These are phyloP conservation scores for Drosophila mimetica DNA, from an alignment of 2,888 invertebrate genomes.

Conservation along the genomic window DNA sequence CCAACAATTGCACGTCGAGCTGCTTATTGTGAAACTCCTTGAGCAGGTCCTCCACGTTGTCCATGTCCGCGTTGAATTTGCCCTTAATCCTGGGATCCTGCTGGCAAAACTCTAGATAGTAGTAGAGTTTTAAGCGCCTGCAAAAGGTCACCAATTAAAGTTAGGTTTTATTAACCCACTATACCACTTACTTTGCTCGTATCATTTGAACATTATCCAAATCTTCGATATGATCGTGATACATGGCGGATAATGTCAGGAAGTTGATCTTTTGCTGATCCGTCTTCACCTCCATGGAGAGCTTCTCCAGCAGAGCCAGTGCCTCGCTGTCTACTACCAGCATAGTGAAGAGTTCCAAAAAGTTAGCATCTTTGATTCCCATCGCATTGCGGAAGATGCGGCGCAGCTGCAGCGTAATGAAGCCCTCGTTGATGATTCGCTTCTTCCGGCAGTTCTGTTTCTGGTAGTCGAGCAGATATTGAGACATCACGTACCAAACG, in stretches of 20 bases:
- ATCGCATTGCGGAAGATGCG: slow-evolving; percentile 81
- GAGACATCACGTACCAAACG: slow-evolving; percentile 81
- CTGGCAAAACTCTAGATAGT: slow-evolving; percentile 83
- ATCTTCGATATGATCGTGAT: slow-evolving; percentile 78
- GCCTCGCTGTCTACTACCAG: slow-evolving; percentile 77
- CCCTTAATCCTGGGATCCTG: slow-evolving; percentile 81
- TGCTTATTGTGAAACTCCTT: slow-evolving; percentile 82
- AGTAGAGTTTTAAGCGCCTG: slow-evolving; percentile 83
- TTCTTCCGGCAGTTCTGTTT: slow-evolving; percentile 56
- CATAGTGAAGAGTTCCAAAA: slow-evolving; percentile 82
- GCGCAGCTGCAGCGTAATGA: slow-evolving; percentile 77
- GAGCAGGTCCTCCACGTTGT: slow-evolving; percentile 81
- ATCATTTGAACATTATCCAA: slow-evolving; percentile 68
- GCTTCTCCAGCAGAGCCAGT: slow-evolving; percentile 66
- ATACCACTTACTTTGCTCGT: slow-evolving; percentile 71
- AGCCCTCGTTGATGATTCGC: slow-evolving; percentile 73
- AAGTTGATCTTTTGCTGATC: slow-evolving; percentile 82
- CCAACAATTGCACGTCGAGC: slow-evolving; percentile 80
- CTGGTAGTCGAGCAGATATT: slow-evolving; percentile 81
- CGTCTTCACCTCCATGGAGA: slow-evolving; percentile 79
- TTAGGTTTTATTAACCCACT: background rate
- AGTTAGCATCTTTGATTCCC: slow-evolving; percentile 81
- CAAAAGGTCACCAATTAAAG: background rate
- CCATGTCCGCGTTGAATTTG: slow-evolving; percentile 81
- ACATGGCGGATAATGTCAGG: slow-evolving; percentile 83